Evolutionary conservation across 2,113 vertebrate genomes (phyloP), one percentile per base, ranked within the genome.

Genomic region (Pheucticus melanocephalus): DNA sequence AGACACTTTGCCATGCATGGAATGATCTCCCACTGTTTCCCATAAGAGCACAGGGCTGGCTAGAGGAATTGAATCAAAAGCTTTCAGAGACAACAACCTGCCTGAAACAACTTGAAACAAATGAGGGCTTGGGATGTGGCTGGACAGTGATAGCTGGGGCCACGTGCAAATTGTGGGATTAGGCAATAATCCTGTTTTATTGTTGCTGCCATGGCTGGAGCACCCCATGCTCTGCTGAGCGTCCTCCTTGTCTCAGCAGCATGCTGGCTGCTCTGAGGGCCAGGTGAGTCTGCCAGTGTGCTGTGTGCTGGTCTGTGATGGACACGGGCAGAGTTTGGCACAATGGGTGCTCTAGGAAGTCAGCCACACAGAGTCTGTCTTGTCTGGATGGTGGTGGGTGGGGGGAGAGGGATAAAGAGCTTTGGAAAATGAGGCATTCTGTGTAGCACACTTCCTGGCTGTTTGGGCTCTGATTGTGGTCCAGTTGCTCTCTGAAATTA

Each of bases 21-120:
- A 97, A 92, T 97, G 85, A 95, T 95, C 86, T 95, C 98, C 98
- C 93, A 98, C 98, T 98, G 98, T 98, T 98, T 98, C 97, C 98
- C 97, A 96, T 97, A 98, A 98, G 97, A 97, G 95, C 59, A 5
- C 78, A 6, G 18, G 82, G 94, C 95, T 95, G 96, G 89, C 96
- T 97, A 91, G 95, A 96, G 97, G 97, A 98, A 97, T 92, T 59
- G 93, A 97, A 96, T 92, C 95, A 61, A 79, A 97, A 92, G 94
- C 68, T 94, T 98, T 97, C 76, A 82, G 94, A 97, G 81, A 97
- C 94, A 96, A 86, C 93, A 82, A 83, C 93, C 92, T 33, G 65
- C 82, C 94, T 88, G 80, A 71, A 94, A 97, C 71, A 94, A 94
- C 94, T 94, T 78, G 90, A 95, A 97, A 96, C 66, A 92, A 96